Evolutionary conservation across 2,888 invertebrate genomes (phyloP), one percentile per base, ranked within the genome.

Genomic region (Acheta domesticus): DNA sequence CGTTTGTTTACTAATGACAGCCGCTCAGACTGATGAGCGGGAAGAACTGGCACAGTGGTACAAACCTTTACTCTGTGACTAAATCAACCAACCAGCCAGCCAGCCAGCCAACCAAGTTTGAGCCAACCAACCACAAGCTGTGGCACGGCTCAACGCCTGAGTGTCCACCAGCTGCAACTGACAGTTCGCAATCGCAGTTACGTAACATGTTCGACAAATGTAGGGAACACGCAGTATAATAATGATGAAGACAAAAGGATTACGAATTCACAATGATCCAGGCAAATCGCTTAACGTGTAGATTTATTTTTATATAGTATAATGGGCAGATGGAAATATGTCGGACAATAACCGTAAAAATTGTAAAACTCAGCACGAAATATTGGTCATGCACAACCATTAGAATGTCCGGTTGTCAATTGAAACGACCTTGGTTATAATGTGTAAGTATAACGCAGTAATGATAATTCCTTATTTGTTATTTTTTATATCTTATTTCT

Each of bases 1-100:
- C 50, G 48, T 76, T 76, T 79, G 79, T 80, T 80, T 79, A 77
- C 78, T 78, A 76, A 73, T 80, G 62, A 62, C 62, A 62, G 62
- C 62, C 62, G 62, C 62, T 62, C 62, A n/a, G 5, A n/a, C 62
- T 62, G 62, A 62, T 62, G 62, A 62, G 62, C 62, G 62, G 62
- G 62, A 62, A 62, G 62, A n/a, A 19, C 16, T n/a, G 62, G 62
- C n/a, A 36, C 36, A 62, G 62, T 62, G 62, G 62, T 62, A n/a
- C 16, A 62, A 62, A 62, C 62, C n/a, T 62, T 62, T 62, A 62
- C 62, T 62, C 62, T n/a, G n/a, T 62, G 62, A 62, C 62, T n/a
- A 62, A 62, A 62, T n/a, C 8, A 62, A 62, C 62, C 14, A 62
- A 62, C 36, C 36, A 36, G 36, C 36, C 8, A 36, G 36, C 36